Evolutionary conservation across 2,113 vertebrate genomes (phyloP).

Genomic region (Poicephalus gulielmi): DNA sequence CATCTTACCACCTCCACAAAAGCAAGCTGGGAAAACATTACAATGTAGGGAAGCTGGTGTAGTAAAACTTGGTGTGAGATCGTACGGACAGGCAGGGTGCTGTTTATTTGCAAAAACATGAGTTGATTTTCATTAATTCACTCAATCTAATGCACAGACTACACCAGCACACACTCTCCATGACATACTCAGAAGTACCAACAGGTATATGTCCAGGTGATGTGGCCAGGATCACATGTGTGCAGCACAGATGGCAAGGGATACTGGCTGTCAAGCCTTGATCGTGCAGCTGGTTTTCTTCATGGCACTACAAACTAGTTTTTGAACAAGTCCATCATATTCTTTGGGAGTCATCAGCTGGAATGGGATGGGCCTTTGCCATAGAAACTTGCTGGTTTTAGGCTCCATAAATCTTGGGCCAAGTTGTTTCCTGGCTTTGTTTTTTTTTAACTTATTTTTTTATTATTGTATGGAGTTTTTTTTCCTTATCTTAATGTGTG

Average conservation of each 20-base stretch:
- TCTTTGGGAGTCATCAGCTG: not conserved
- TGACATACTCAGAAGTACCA: not conserved
- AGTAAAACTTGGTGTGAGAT: not conserved
- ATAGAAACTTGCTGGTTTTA: not conserved
- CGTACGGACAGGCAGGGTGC: accelerated
- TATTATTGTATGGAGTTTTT: not conserved
- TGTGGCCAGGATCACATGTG: not conserved
- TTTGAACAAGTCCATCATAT: not conserved
- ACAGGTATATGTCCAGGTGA: accelerated
- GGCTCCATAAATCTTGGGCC: not conserved
- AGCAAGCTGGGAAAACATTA: not conserved
- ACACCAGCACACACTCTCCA: accelerated
- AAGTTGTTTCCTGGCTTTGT: not conserved
- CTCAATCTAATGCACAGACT: not conserved
- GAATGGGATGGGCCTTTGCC: not conserved
- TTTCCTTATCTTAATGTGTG: not conserved
- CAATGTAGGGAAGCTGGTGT: not conserved
- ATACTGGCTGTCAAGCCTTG: not conserved
- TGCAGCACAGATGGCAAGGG: not conserved
- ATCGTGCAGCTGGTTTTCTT: accelerated
- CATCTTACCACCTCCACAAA: not conserved
- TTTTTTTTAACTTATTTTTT: not conserved
- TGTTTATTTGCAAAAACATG: not conserved
- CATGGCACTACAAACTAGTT: not conserved
- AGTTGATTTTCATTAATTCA: not conserved